Percentiles rank a stretch among this genome's conserved stretches.
Conservation (phyloP, 2,113 vertebrate species). For the Brienomyrus brachyistius region DNA sequence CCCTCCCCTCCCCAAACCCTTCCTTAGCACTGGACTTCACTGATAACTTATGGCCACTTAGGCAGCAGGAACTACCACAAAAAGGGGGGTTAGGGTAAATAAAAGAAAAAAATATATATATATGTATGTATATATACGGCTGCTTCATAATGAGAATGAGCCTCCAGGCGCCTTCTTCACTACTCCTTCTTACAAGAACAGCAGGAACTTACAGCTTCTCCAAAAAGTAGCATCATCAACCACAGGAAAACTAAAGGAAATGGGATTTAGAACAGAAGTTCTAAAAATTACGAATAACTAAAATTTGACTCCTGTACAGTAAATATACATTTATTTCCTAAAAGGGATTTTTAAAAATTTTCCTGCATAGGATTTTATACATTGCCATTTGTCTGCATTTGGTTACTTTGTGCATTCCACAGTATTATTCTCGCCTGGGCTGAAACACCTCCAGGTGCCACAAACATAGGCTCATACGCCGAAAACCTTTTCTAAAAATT, state of each 20-base stretch:
- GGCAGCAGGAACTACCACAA: neutral
- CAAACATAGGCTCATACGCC: constrained; percentile 58
- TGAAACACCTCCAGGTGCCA: constrained; percentile 56
- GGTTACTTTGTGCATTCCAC: constrained; percentile 81
- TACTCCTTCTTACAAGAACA: constrained; percentile 57
- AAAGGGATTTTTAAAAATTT: constrained; percentile 73
- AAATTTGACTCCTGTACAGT: constrained; percentile 88
- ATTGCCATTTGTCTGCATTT: constrained; percentile 78
- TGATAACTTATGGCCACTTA: neutral
- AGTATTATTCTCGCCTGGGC: constrained; percentile 67
- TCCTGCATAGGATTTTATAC: constrained; percentile 92
- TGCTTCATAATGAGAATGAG: neutral
- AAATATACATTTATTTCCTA: constrained; percentile 82
- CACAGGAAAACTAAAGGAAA: constrained; percentile 60
- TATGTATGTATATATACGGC: neutral
- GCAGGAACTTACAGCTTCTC: constrained; percentile 73
- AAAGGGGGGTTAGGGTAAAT: neutral
- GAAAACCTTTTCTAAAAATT: neutral
- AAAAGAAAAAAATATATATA: neutral
- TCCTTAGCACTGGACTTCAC: neutral
- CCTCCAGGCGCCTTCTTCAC: constrained; percentile 18
- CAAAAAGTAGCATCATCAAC: constrained; percentile 46
- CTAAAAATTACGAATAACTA: constrained; percentile 75
- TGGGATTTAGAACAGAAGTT: constrained; percentile 76
- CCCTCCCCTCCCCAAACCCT: neutral